Evolutionary conservation across 2,797 vertebrate species (phyloP), one percentile per base, ranked within the genome.

Genomic region (Lepus townsendii): DNA sequence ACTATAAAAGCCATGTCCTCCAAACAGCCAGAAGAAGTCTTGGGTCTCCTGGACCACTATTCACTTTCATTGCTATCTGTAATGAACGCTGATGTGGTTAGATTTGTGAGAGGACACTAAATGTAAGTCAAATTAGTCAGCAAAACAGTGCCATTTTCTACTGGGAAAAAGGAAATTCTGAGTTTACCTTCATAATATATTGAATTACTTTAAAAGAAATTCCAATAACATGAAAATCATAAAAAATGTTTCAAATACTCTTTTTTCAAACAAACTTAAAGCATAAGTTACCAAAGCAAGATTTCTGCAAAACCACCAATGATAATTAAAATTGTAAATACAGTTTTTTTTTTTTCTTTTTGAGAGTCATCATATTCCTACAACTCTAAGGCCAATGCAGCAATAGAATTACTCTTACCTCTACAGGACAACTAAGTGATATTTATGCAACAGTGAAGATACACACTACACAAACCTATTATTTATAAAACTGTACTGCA

Each of bases 261-360:
- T 93, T 88, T 93, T 95, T 47, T 42, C n/a, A 88, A 82, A 84
- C 65, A 92, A 57, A 62, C 38, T 66, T 60, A 96, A 93, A 35
- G 47, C n/a, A 0, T 27, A 93, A 85, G 26, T 71, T 20, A 27
- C 62, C 65, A 69, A 82, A 92, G n/a, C 72, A n/a, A 94, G 75
- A 19, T 92, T 78, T 85, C 78, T 27, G 30, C 83, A 80, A 83
- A 96, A 96, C 62, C 77, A 91, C 63, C 42, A 11, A 84, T 77
- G 62, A 80, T 38, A 50, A 24, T 54, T 71, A 80, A 83, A 72
- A 90, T 85, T 16, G 30, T 14, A 71, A 89, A 71, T 63, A 57
- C n/a, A 76, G 84, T 62, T 57, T 35, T 35, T 80, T 73, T 20
- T 20, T 4, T 14, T 17, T 57, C 7, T 83, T 91, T 82, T 83